A percentile compares a stretch with the other conserved stretches of the same genome.
Evolutionary conservation across 2,888 invertebrate genomes (phyloP).

Genomic region (Drosophila algonquin): DNA sequence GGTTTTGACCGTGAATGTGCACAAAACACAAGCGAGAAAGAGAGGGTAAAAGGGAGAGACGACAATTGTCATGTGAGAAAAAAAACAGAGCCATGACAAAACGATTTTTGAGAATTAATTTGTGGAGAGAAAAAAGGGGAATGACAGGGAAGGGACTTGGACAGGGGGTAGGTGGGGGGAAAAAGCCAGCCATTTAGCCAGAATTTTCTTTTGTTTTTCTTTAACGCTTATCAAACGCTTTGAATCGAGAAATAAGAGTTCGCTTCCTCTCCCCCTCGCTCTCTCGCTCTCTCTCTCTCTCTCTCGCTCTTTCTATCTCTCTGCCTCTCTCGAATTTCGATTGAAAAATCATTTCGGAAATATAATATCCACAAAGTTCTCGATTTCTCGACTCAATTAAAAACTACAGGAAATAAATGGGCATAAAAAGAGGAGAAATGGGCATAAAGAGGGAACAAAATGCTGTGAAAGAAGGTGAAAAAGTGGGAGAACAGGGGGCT

Average conservation of each 20-base stretch:
- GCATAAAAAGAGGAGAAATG: background rate
- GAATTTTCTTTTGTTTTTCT: background rate
- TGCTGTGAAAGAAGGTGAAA: background rate
- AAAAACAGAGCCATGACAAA: background rate
- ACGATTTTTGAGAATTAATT: background rate
- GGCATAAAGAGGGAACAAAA: background rate
- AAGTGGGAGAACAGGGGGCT: background rate
- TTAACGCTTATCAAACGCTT: background rate
- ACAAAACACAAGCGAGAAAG: constrained; percentile 35
- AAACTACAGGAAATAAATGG: background rate
- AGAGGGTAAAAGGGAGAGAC: background rate
- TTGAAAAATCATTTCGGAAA: background rate
- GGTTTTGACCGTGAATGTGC: constrained; percentile 62
- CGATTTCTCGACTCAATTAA: background rate
- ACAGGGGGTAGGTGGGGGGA: background rate
- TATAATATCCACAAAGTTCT: background rate
- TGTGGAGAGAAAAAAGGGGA: background rate
- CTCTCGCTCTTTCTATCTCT: background rate
- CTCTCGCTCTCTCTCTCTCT: too few relatives aligned
- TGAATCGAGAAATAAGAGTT: background rate
- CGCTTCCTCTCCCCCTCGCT: background rate
- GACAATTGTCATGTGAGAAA: background rate
- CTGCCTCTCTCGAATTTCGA: background rate
- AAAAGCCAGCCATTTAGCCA: background rate
- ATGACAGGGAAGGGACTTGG: too few relatives aligned